Base-by-base conservation (phyloP, 2,888 invertebrate genomes). In the Chaetogeoica ovagalla region DNA sequence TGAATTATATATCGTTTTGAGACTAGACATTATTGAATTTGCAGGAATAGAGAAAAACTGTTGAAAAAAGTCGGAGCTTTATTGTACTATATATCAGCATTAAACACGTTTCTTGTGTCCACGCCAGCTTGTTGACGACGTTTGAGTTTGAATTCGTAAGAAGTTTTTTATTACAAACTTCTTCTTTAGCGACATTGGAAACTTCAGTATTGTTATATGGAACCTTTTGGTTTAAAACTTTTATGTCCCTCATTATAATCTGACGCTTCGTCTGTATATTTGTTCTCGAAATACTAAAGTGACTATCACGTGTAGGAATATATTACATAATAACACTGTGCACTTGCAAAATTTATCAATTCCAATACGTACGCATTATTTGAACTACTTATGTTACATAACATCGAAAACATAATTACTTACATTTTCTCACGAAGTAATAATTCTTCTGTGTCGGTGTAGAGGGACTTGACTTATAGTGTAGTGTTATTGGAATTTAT, bases 91-190 rank as follows among this genome's bases (percentile, higher is more conserved):
- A 1, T 6, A 19, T 23, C 2, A 8, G 8, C 15, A 2, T 37
- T 15, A 30, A 30, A 52, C 13, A n/a, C 4, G 8, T 62, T 73
- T 73, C 21, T 62, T n/a, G 9, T 62, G 3, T 62, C 6, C 30
- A 30, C 30, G 9, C 37, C n/a, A 62, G 52, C 21, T 73, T 73
- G n/a, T 73, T 62, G 23, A 52, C 48, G 15, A 52, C 48, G 15
- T n/a, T 15, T 13, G 37, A 73, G 73, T 62, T 62, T n/a, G 15
- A 73, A 52, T 63, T 30, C n/a, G 30, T n/a, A 37, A 55, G 52
- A 37, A 63, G 55, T 65, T 65, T 65, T 52, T 21, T 17, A 74
- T 39, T 55, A 63, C 9, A 65, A 55, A 65, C 37, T 74, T 65
- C n/a, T 21, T 55, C 37, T n/a, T n/a, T 65, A 21, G 21, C 19